Conservation (phyloP, 1,140 invertebrate species). For the Tetramorium simillimum region DNA sequence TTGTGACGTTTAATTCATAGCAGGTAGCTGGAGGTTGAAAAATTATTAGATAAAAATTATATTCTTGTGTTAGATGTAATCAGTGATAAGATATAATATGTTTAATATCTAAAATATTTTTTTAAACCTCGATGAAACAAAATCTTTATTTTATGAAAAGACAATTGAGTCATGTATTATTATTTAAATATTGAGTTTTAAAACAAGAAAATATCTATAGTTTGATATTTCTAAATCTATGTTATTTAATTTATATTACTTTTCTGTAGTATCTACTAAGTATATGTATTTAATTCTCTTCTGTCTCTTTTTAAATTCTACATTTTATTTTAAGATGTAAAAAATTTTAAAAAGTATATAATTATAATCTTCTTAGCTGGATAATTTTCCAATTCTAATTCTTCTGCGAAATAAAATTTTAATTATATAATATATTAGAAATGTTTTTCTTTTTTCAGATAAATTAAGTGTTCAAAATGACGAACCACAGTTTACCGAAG, state of each 20-base stretch:
- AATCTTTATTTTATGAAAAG: not conserved
- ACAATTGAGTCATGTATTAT: not conserved
- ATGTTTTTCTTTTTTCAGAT: slow-evolving; percentile 36
- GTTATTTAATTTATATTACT: too few relatives aligned
- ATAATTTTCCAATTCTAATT: not conserved
- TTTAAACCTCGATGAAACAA: not conserved
- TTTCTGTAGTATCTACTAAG: too few relatives aligned
- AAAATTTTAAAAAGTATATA: not conserved
- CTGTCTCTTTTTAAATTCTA: not conserved
- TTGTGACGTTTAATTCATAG: not conserved
- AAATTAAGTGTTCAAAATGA: slow-evolving; percentile 77
- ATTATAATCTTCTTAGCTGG: not conserved
- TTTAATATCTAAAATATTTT: not conserved
- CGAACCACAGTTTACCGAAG: slow-evolving; percentile 87
- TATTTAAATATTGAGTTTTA: not conserved
- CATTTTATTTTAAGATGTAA: not conserved
- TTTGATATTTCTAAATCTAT: not conserved
- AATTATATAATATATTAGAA: not conserved
- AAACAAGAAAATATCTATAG: not conserved
- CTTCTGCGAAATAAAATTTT: not conserved
- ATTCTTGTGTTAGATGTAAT: not conserved
- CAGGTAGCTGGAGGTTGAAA: not conserved
- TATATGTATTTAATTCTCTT: not conserved
- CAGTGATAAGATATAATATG: not conserved
- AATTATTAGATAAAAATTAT: not conserved